A percentile compares a stretch with the other conserved stretches of the same genome.
These are phyloP conservation scores for Tipula unca DNA, from an alignment of 2,888 invertebrate genomes.

Conservation along the genomic window DNA sequence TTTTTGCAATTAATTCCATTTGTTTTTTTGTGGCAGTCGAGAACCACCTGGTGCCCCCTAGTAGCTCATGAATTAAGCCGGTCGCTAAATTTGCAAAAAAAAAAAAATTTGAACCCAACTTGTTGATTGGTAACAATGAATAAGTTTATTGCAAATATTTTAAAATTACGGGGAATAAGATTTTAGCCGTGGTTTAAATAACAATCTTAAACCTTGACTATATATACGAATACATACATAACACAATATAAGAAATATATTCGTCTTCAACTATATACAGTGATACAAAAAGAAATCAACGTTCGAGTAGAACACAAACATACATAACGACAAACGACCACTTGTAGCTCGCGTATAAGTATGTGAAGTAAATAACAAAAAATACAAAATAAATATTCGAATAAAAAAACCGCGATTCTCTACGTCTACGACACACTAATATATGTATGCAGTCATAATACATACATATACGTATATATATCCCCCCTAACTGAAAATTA, in stretches of 20 bases:
- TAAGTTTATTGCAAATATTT: too few relatives aligned
- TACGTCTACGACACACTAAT: background rate
- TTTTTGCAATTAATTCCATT: too few relatives aligned
- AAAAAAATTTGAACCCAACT: too few relatives aligned
- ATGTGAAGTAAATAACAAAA: background rate
- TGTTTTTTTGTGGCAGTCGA: too few relatives aligned
- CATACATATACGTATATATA: background rate
- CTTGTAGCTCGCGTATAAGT: background rate
- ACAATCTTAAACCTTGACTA: background rate
- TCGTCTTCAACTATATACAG: background rate
- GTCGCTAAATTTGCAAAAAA: too few relatives aligned
- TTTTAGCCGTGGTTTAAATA: too few relatives aligned
- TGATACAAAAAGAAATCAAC: background rate
- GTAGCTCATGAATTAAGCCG: too few relatives aligned
- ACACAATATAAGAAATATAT: background rate
- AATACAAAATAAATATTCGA: background rate
- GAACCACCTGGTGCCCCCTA: too few relatives aligned
- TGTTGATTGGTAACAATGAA: too few relatives aligned
- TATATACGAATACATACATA: background rate
- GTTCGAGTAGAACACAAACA: background rate
- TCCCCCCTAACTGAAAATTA: background rate
- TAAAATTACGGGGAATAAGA: too few relatives aligned
- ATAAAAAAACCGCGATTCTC: background rate
- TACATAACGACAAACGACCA: background rate
- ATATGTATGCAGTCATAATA: background rate